phyloP scores from a whole-genome alignment of 2,797 vertebrate species.

The Orestias chungarensis region DNA sequence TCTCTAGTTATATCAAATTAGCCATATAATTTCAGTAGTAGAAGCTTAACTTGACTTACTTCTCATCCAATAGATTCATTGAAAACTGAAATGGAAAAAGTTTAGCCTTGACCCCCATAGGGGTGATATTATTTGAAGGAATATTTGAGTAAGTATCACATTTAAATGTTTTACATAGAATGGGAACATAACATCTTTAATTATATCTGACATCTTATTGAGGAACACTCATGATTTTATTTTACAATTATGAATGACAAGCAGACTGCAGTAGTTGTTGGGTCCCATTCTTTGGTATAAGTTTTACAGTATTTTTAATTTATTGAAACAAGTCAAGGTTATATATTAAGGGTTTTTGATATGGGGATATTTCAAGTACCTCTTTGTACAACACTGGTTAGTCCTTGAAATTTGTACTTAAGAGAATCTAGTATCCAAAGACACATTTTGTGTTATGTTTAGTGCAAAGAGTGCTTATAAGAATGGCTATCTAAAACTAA shows the following conservation, averaged over 20 bases:
- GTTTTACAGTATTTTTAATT: not conserved
- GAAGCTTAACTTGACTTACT: slow-evolving; percentile 15
- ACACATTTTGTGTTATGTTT: not conserved
- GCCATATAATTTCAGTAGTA: slow-evolving; percentile 39
- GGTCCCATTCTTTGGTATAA: not conserved
- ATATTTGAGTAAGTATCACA: not conserved
- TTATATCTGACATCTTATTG: not conserved
- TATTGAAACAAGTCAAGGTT: not conserved
- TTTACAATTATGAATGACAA: not conserved
- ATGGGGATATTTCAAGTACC: not conserved
- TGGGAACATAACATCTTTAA: not conserved
- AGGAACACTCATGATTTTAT: not conserved
- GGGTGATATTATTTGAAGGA: not conserved
- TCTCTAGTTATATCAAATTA: too few species aligned
- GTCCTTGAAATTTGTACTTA: not conserved
- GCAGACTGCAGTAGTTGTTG: not conserved
- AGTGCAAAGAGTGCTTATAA: not conserved
- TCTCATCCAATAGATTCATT: slow-evolving; percentile 11
- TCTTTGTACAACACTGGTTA: not conserved
- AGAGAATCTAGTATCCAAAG: not conserved
- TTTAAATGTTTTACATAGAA: not conserved
- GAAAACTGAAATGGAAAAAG: not conserved
- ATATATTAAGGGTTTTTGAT: not conserved
- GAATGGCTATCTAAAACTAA: not conserved
- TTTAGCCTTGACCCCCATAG: not conserved